Percentiles rank a stretch among this genome's conserved stretches.
phyloP scores from a whole-genome alignment of 2,888 invertebrate genomes.

The Scrobipalpa atriplicella region DNA sequence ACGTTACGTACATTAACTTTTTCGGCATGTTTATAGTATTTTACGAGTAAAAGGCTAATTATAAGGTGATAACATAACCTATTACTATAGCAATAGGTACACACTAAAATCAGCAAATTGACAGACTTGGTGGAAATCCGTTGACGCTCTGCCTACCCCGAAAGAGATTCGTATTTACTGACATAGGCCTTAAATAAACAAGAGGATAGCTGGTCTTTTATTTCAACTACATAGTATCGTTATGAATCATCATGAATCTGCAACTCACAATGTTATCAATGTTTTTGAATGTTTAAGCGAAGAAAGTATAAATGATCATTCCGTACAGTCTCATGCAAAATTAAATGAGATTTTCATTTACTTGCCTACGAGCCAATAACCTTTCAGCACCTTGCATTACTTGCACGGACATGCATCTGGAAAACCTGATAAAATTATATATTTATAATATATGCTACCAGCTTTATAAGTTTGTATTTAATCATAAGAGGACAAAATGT shows the following conservation, averaged over 20 bases:
- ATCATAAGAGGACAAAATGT: background rate
- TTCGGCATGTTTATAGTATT: too few relatives aligned
- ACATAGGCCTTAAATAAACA: too few relatives aligned
- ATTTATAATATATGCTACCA: background rate
- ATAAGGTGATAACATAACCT: too few relatives aligned
- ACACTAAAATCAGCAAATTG: too few relatives aligned
- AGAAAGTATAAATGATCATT: background rate
- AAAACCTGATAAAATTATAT: background rate
- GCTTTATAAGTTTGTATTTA: background rate
- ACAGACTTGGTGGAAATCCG: too few relatives aligned
- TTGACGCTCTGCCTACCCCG: too few relatives aligned
- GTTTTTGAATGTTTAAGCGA: background rate
- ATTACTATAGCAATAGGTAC: too few relatives aligned
- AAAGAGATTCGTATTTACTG: too few relatives aligned
- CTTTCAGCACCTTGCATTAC: constrained; percentile 12
- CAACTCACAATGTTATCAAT: background rate
- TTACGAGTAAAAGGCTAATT: too few relatives aligned
- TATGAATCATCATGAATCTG: background rate
- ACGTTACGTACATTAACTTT: too few relatives aligned
- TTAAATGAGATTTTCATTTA: background rate
- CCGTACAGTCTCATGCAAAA: background rate
- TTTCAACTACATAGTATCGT: background rate
- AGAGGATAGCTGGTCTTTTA: too few relatives aligned
- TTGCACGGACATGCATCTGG: constrained; percentile 19
- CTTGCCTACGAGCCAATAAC: constrained; percentile 18